phyloP scores from a whole-genome alignment of 2,797 vertebrate genomes.

The Melanotaenia nigrans region DNA sequence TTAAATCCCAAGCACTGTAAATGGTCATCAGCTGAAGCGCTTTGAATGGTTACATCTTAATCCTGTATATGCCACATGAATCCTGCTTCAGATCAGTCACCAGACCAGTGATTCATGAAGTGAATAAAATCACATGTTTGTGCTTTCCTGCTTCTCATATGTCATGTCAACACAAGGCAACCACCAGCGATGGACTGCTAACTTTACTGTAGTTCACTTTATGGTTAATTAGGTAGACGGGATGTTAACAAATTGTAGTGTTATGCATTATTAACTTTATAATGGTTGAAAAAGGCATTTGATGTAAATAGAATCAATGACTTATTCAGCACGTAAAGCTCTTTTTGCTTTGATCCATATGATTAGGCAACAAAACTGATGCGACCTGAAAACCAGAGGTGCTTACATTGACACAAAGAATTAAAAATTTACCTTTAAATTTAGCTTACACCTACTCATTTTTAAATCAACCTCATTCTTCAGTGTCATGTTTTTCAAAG shows the following conservation, averaged over 20 bases:
- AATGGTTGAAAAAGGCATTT: background rate
- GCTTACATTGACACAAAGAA: background rate
- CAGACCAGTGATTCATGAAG: slow-evolving; percentile 51
- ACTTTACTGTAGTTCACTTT: slow-evolving; percentile 18
- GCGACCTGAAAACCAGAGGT: slow-evolving; percentile 23
- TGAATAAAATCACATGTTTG: slow-evolving; percentile 46
- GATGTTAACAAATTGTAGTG: background rate
- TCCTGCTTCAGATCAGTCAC: slow-evolving; percentile 63
- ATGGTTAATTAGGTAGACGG: slow-evolving; percentile 16
- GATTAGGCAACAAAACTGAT: slow-evolving; percentile 6
- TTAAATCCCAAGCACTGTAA: slow-evolving; percentile 39
- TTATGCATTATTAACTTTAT: background rate
- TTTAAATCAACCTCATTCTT: background rate
- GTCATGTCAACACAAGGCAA: slow-evolving; percentile 37
- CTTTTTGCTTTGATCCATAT: slow-evolving; percentile 18
- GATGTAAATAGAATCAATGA: background rate
- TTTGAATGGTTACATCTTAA: slow-evolving; percentile 49
- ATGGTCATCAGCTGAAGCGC: slow-evolving; percentile 45
- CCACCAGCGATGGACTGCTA: slow-evolving; percentile 21
- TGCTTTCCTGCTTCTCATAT: slow-evolving; percentile 36
- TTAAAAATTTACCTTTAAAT: slow-evolving; percentile 12
- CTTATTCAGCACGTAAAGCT: slow-evolving; percentile 6
- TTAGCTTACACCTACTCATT: slow-evolving; percentile 19
- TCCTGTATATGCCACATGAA: slow-evolving; percentile 60
- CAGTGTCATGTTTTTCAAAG: slow-evolving; percentile 25